Evolutionary conservation across 1,140 invertebrate species (phyloP), one percentile per base, ranked within the genome.

Genomic region (Calliphora vicina): DNA sequence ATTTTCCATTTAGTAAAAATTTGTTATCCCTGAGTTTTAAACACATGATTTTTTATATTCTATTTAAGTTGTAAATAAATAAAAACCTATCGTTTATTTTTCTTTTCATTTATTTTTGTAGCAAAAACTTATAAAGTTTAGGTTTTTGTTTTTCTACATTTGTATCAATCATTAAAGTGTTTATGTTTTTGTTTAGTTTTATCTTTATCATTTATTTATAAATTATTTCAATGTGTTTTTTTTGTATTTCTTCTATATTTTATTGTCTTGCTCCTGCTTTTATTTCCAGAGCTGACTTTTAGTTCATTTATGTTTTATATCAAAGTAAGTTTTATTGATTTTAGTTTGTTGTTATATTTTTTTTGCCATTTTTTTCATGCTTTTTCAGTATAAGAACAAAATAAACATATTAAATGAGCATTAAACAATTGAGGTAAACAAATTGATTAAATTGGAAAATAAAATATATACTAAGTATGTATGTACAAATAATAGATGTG

Each of bases 11-110:
- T 57, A 57, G 50, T 57, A 57, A 57, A 57, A 57, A 57, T 73
- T 26, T 71, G 26, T 67, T 29, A 20, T 72, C 12, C 81, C 26
- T 57, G 67, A 61, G 35, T 73, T 27, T 71, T 73, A 82, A 73
- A 71, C 80, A 67, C 72, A 25, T 72, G 81, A 17, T 27, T 29
- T 42, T 43, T 35, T 35, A 72, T 72, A 72, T 27, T 23, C 13
- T 57, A 57, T n/a, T 13, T 35, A 35, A n/a, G n/a, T n/a, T n/a
- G n/a, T n/a, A 1, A 2, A 35, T 35, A 35, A 35, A 35, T 35
- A 35, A 35, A 35, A 35, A 35, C 35, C 35, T 35, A 8, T 10
- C 6, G 35, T 35, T 35, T 35, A 8, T 35, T 35, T 10, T 57
- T 15, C 45, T 57, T 17, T n/a, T n/a, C n/a, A n/a, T n/a, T n/a